Percentiles rank a stretch among this genome's conserved stretches.
These are phyloP conservation scores for Tortrix viridana DNA, from an alignment of 2,888 invertebrate genomes.

Conservation along the genomic window DNA sequence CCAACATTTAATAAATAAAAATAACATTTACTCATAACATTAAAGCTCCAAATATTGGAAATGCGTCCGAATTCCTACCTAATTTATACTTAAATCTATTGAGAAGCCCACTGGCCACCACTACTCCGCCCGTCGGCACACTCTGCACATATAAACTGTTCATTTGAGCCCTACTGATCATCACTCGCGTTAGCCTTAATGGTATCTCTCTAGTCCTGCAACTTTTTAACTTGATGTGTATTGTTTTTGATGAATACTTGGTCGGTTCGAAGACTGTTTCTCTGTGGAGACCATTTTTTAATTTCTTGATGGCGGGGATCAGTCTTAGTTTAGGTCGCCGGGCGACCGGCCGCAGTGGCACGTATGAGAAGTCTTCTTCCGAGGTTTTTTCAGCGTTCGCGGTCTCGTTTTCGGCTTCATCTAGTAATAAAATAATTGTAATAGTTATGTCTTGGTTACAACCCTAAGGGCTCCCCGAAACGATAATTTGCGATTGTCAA, in stretches of 20 bases:
- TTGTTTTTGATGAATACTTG: slow-evolving; percentile 51
- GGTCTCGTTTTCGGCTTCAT: slow-evolving; percentile 48
- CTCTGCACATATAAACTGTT: slow-evolving; percentile 38
- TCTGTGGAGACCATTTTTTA: slow-evolving; percentile 52
- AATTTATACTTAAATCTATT: slow-evolving; percentile 75
- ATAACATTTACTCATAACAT: slow-evolving; percentile 54
- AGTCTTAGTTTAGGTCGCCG: slow-evolving; percentile 61
- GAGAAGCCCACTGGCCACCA: slow-evolving; percentile 67
- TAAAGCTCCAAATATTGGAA: slow-evolving; percentile 74
- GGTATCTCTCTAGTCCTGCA: slow-evolving; percentile 59
- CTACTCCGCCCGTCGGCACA: slow-evolving; percentile 47
- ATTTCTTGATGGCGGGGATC: slow-evolving; percentile 47
- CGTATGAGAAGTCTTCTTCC: slow-evolving; percentile 63
- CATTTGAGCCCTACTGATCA: slow-evolving; percentile 43
- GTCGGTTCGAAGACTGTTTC: slow-evolving; percentile 67
- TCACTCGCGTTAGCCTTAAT: slow-evolving; percentile 28
- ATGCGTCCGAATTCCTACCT: slow-evolving; percentile 56
- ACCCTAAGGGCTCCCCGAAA: too few relatives aligned
- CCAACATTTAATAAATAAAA: slow-evolving; percentile 13
- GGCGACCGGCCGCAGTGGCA: slow-evolving; percentile 55
- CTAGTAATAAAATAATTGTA: slow-evolving; percentile 49
- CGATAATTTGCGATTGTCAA: too few relatives aligned
- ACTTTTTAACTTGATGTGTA: slow-evolving; percentile 66
- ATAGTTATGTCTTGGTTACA: neutral
- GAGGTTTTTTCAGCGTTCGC: slow-evolving; percentile 50